These are phyloP conservation scores for Buteo buteo DNA, from an alignment of 2,113 vertebrate genomes.

Conservation along the genomic window DNA sequence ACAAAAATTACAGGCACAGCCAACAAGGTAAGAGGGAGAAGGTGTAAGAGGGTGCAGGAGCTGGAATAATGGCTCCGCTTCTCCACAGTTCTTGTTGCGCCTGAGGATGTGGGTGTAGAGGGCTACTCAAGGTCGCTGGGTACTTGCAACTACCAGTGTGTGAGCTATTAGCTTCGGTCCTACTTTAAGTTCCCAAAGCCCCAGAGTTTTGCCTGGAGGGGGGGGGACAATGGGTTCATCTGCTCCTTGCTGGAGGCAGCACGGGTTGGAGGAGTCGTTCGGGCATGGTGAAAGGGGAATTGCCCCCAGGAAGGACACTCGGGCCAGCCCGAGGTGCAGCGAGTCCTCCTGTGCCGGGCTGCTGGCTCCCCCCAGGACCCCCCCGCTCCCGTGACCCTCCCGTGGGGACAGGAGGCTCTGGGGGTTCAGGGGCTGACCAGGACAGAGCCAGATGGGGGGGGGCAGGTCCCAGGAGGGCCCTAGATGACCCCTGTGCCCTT, in stretches of 20 bases:
- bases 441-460: accelerated
- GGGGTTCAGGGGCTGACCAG: background rate
- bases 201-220: conserved; percentile 20
- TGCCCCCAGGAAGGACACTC: conserved; percentile 4
- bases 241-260: conserved; percentile 2
- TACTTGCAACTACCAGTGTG: background rate
- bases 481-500: background rate
- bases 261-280: background rate
- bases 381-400: accelerated
- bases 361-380: background rate
- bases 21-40: background rate
- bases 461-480: background rate
- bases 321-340: background rate
- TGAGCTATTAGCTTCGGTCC: background rate
- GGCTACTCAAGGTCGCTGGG: background rate
- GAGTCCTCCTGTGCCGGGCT: background rate
- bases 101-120: background rate
- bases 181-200: conserved; percentile 16
- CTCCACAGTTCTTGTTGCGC: background rate
- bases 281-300: background rate
- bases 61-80: background rate
- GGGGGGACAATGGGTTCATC: conserved; percentile 25
- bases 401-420: background rate
- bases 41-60: background rate
- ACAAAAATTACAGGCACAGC: background rate